Conservation (phyloP, 2,888 invertebrate genomes). For the Aplocera efformata region DNA sequence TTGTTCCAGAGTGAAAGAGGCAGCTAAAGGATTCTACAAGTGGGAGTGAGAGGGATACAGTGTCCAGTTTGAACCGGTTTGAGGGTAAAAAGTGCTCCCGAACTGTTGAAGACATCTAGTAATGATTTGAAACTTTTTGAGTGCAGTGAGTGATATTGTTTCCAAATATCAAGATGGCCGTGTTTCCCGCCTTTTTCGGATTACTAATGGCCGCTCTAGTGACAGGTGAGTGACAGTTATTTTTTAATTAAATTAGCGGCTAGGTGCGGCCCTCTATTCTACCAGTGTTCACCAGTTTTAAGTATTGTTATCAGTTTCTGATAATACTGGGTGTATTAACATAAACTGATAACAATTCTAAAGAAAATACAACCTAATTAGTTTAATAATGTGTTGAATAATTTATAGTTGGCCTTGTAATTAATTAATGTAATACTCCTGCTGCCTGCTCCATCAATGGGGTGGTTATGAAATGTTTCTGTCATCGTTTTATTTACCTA, state of each 20-base stretch:
- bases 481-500: too few relatives aligned
- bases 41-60: constrained; percentile 42
- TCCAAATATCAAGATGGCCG: constrained; percentile 58
- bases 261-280: background rate
- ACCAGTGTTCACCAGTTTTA: background rate
- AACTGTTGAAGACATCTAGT: constrained; percentile 56
- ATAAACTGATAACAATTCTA: too few relatives aligned
- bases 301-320: too few relatives aligned
- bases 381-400: too few relatives aligned
- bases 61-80: constrained; percentile 55
- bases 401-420: too few relatives aligned
- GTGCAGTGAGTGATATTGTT: constrained; percentile 41
- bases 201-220: constrained; percentile 57
- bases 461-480: too few relatives aligned
- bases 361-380: too few relatives aligned
- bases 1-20: constrained; percentile 68
- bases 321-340: too few relatives aligned
- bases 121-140: constrained; percentile 50
- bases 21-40: constrained; percentile 26
- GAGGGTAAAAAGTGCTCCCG: constrained; percentile 43
- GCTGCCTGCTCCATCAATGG: too few relatives aligned
- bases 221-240: constrained; percentile 51
- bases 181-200: constrained; percentile 68
- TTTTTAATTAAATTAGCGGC: constrained; percentile 8
- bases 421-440: too few relatives aligned